Percentiles rank a stretch among this genome's conserved stretches.
Evolutionary conservation across 2,888 invertebrate genomes (phyloP).

Genomic region (Drosophila prolongata): DNA sequence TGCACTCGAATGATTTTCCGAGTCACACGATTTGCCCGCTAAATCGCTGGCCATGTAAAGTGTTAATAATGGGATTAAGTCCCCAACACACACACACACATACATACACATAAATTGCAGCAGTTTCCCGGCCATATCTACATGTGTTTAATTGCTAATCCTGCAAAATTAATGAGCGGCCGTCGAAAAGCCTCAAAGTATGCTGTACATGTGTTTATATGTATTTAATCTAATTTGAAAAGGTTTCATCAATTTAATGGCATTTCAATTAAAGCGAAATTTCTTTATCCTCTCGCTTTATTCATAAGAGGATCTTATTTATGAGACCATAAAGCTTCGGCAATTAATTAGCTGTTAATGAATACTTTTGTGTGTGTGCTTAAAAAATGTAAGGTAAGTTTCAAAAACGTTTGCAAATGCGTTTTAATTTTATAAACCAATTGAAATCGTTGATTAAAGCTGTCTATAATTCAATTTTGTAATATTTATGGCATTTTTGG

Average conservation of each 20-base stretch:
- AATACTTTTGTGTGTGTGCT: background rate
- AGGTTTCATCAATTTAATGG: slow-evolving; percentile 23
- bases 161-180: slow-evolving; percentile 46
- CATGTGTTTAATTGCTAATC: slow-evolving; percentile 47
- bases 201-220: slow-evolving; percentile 1
- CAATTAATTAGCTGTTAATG: slow-evolving; percentile 3
- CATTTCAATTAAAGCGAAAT: slow-evolving; percentile 20
- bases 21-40: slow-evolving; percentile 21
- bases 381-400: background rate
- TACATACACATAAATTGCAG: background rate
- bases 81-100: background rate
- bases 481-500: too few species aligned
- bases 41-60: slow-evolving; percentile 42
- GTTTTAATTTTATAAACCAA: too few species aligned
- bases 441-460: too few species aligned
- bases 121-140: slow-evolving; percentile 6
- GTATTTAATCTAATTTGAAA: slow-evolving; percentile 32
- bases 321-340: background rate
- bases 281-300: background rate
- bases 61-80: slow-evolving; percentile 42
- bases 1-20: slow-evolving; percentile 30
- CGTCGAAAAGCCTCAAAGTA: slow-evolving; percentile 26
- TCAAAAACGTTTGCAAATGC: too few species aligned
- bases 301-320: background rate
- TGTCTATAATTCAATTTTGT: too few species aligned